Percentiles rank a stretch among this genome's conserved stretches.
phyloP scores from a whole-genome alignment of 2,888 invertebrate species.

The Melanostoma scalare region DNA sequence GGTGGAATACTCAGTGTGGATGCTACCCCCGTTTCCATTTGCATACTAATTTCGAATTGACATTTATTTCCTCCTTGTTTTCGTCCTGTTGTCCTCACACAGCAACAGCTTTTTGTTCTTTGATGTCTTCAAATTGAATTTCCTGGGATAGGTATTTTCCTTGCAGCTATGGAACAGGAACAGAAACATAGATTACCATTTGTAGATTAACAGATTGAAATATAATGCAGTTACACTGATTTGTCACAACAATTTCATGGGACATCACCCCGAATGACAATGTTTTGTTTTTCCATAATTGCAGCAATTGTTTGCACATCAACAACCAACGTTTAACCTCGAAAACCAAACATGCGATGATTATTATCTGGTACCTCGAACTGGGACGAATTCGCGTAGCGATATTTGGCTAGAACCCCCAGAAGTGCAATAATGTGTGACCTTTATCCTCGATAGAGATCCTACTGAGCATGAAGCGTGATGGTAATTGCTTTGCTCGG shows the following conservation, averaged over 20 bases:
- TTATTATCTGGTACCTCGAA: constrained; percentile 80
- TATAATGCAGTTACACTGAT: constrained; percentile 55
- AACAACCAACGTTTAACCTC: constrained; percentile 57
- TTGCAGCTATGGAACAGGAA: constrained; percentile 26
- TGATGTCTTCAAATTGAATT: constrained; percentile 60
- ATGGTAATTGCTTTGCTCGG: constrained; percentile 78
- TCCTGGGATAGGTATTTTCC: constrained; percentile 29
- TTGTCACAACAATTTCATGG: constrained; percentile 68
- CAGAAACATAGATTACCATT: constrained; percentile 50
- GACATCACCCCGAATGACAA: constrained; percentile 54
- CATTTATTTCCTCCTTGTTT: constrained; percentile 59
- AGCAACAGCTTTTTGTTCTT: constrained; percentile 28
- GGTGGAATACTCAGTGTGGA: constrained; percentile 14
- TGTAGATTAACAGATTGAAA: constrained; percentile 62
- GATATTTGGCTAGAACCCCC: constrained; percentile 76
- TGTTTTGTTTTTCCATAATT: constrained; percentile 53
- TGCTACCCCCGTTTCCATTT: constrained; percentile 47
- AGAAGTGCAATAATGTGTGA: constrained; percentile 81
- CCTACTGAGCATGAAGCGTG: constrained; percentile 78
- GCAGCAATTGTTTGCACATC: constrained; percentile 62
- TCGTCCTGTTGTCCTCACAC: constrained; percentile 6
- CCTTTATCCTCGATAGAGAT: constrained; percentile 79
- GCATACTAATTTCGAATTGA: constrained; percentile 69
- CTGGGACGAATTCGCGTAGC: constrained; percentile 31
- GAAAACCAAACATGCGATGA: constrained; percentile 73